phyloP scores from a whole-genome alignment of 2,888 invertebrate genomes.

The Epistrophella euchroma region DNA sequence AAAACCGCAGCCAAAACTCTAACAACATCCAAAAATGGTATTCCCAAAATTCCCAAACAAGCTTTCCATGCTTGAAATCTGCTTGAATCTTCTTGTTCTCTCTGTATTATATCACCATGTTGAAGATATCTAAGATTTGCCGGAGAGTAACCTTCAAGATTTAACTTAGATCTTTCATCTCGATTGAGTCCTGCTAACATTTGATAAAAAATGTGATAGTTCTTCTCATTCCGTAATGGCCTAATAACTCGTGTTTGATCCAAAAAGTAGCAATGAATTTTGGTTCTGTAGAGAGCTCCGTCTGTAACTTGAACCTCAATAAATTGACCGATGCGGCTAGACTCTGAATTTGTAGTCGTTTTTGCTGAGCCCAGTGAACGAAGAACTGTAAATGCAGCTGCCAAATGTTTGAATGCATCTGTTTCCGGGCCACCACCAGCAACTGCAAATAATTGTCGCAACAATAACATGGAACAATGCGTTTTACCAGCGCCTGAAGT shows the following conservation, averaged over 20 bases:
- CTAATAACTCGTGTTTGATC: slow-evolving; percentile 96
- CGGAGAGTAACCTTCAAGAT: slow-evolving; percentile 93
- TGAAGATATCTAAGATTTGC: slow-evolving; percentile 93
- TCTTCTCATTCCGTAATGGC: slow-evolving; percentile 94
- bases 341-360: slow-evolving; percentile 95
- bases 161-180: slow-evolving; percentile 94
- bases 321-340: slow-evolving; percentile 97
- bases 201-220: slow-evolving; percentile 98
- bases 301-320: slow-evolving; percentile 98
- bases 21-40: slow-evolving; percentile 96
- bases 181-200: slow-evolving; percentile 94
- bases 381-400: slow-evolving; percentile 97
- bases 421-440: slow-evolving; percentile 98
- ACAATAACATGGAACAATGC: slow-evolving; percentile 94
- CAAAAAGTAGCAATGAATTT: slow-evolving; percentile 97
- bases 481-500: slow-evolving; percentile 97
- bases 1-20: slow-evolving; percentile 95
- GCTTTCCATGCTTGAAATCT: slow-evolving; percentile 97
- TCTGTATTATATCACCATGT: slow-evolving; percentile 89
- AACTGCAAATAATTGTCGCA: slow-evolving; percentile 95
- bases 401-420: slow-evolving; percentile 97
- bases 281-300: slow-evolving; percentile 96
- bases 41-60: slow-evolving; percentile 94
- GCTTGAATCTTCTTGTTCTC: slow-evolving; percentile 89
- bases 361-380: slow-evolving; percentile 95